phyloP scores from a whole-genome alignment of 2,888 invertebrate genomes.

The Exephanes ischioxanthus region DNA sequence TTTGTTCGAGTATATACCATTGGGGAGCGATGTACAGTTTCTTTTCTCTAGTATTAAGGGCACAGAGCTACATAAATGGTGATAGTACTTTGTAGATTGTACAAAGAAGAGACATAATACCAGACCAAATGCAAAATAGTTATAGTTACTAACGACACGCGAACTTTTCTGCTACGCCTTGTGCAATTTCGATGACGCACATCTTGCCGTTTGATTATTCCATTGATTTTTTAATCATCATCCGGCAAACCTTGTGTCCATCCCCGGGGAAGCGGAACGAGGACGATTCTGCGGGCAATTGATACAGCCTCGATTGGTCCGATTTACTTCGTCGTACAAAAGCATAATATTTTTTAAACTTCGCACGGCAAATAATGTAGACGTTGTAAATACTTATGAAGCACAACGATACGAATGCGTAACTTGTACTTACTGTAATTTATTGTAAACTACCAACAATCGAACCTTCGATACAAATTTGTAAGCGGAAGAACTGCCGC shows the following conservation, averaged over 20 bases:
- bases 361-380: neutral
- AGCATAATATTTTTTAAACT: neutral
- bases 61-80: neutral
- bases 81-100: neutral
- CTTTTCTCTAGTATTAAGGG: neutral
- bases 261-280: neutral
- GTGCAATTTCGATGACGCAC: neutral
- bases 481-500: neutral
- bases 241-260: neutral
- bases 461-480: neutral
- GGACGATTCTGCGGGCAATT: neutral
- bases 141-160: neutral
- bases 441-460: neutral
- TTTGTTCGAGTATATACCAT: neutral
- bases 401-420: slow-evolving; percentile 3
- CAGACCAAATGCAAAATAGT: neutral
- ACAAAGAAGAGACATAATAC: neutral
- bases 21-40: neutral
- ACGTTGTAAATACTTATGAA: neutral
- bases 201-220: slow-evolving; percentile 1
- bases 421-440: slow-evolving; percentile 14
- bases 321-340: neutral
- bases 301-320: neutral
- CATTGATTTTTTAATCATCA: neutral
- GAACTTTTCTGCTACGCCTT: neutral